Conservation (phyloP, 1,140 invertebrate genomes). For the Melanaphis sacchari region DNA sequence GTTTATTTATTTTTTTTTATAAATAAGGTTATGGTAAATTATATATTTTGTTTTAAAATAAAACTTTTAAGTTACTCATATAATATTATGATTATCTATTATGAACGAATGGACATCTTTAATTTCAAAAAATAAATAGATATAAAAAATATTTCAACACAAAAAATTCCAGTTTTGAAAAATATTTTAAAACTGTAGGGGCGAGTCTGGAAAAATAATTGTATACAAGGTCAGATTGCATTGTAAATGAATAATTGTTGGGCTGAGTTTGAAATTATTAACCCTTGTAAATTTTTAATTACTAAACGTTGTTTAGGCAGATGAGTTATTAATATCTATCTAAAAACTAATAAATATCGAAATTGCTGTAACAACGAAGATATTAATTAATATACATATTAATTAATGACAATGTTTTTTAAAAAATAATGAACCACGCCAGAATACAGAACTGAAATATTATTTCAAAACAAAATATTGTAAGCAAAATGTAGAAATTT, state of each 20-base stretch:
- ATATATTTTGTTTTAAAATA: no score
- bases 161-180: no score
- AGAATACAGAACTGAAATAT: background rate
- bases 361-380: background rate
- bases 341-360: background rate
- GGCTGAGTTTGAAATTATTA: background rate
- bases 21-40: no score
- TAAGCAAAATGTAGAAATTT: background rate
- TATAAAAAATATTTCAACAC: no score
- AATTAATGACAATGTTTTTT: background rate
- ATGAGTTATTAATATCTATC: background rate
- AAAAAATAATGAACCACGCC: background rate
- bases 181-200: no score
- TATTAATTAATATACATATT: no score
- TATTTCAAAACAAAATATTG: background rate
- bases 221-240: background rate
- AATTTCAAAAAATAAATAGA: no score
- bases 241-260: background rate
- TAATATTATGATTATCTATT: no score
- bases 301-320: background rate
- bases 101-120: no score
- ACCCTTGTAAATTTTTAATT: background rate
- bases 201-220: no score
- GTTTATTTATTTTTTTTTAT: no score
- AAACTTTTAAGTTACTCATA: no score